These are phyloP conservation scores for Drosophila arawakana DNA, from an alignment of 1,140 invertebrate genomes.

Conservation along the genomic window DNA sequence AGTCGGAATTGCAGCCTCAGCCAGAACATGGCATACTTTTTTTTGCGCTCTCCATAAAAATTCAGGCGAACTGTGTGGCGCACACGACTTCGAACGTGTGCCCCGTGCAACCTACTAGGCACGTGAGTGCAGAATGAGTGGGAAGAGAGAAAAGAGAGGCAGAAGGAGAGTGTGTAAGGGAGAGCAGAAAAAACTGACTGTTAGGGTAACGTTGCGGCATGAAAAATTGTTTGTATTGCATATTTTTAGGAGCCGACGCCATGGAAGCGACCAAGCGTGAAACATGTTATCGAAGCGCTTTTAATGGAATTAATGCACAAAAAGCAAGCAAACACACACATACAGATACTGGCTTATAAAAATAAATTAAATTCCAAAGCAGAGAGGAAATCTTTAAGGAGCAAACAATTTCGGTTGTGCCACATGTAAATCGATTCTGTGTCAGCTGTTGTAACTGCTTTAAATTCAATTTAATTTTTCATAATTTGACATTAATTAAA, in stretches of 20 bases:
- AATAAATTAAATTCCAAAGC: constrained; percentile 43
- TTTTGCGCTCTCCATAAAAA: constrained; percentile 40
- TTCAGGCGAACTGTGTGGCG: constrained; percentile 33
- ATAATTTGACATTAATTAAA: constrained; percentile 54
- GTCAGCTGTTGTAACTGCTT: constrained; percentile 13
- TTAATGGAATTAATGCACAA: constrained; percentile 70
- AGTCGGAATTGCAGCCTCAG: constrained; percentile 6
- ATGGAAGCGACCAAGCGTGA: constrained; percentile 62
- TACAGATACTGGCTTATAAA: constrained; percentile 7
- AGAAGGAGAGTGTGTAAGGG: background rate
- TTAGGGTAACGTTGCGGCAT: constrained; percentile 40
- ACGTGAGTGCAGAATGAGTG: constrained; percentile 40
- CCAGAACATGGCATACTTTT: constrained; percentile 29
- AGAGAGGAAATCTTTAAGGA: constrained; percentile 29
- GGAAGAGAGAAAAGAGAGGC: constrained; percentile 6
- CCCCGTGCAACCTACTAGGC: constrained; percentile 35
- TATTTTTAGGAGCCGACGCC: constrained; percentile 62
- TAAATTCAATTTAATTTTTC: constrained; percentile 36
- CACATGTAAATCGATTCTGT: constrained; percentile 17
- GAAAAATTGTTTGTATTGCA: constrained; percentile 74
- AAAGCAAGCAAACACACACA: constrained; percentile 38
- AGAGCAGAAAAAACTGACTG: constrained; percentile 14
- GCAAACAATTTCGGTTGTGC: background rate
- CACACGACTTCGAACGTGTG: constrained; percentile 9
- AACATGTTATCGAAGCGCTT: constrained; percentile 71